Evolutionary conservation across 2,113 vertebrate genomes (phyloP).

Genomic region (Ramphastos sulfuratus): DNA sequence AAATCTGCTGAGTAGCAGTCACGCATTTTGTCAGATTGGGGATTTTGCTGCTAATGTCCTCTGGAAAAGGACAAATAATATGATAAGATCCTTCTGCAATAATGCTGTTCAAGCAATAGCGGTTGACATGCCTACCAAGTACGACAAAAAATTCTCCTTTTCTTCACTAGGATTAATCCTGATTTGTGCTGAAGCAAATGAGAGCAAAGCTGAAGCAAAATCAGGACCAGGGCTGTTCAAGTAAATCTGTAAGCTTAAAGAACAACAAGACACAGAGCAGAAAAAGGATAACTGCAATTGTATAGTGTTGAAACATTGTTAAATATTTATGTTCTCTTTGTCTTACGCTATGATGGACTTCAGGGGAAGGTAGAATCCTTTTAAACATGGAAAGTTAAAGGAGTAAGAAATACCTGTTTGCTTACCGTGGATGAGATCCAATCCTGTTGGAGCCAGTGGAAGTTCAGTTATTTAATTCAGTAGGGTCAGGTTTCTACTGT

Average conservation of each 20-base stretch:
- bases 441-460: neutral
- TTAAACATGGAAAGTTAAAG: neutral
- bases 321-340: neutral
- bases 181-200: neutral
- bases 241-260: neutral
- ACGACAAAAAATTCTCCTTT: neutral
- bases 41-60: neutral
- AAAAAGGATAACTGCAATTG: neutral
- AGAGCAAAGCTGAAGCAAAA: neutral
- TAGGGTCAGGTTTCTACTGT: neutral
- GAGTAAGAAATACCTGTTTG: neutral
- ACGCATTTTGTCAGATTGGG: neutral
- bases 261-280: neutral
- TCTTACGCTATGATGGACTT: neutral
- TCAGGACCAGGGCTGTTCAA: neutral
- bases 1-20: neutral
- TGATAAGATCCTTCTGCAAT: neutral
- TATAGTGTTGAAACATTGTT: neutral
- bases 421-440: neutral
- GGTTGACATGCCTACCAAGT: neutral
- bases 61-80: neutral
- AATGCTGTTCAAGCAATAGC: neutral
- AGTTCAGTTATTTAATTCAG: neutral
- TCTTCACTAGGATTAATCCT: neutral
- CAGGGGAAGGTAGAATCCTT: neutral